Base-by-base conservation (phyloP, 2,888 invertebrate species). In the Cephus sareptanus region DNA sequence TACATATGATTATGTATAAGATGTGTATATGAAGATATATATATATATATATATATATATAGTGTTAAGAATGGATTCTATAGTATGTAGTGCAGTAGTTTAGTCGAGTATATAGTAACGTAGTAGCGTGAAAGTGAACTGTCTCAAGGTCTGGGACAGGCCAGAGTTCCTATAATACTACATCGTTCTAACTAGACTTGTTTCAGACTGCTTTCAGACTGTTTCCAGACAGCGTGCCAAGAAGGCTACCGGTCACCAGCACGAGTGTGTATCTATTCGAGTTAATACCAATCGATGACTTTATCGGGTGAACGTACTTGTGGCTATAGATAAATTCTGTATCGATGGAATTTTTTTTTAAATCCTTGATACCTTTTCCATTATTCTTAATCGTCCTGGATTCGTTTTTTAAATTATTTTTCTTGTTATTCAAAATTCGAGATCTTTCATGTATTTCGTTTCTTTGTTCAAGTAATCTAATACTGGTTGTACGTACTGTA, bases 101-200 rank as follows among this genome's bases (percentile, higher is more conserved):
- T 56, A 56, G 56, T 23, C 9, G 56, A 56, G 15, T 56, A 56
- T 56, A 56, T 56, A 56, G 9, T 23, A 56, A 56, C 56, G 23
- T 74, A 56, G 34, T 71, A 74, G 80, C 78, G 80, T 79, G 83
- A 82, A 82, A 81, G 83, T 79, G 40, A 83, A 83, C 79, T 83
- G 83, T 82, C 83, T 83, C 83, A 82, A 83, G 83, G 82, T 83
- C 82, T 78, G 56, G 78, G 78, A 78, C 73, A 79, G 68, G 73
- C 75, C 75, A 75, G 23, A 15, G 40, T 40, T 40, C 15, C 56
- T 56, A 23, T 56, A 56, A 56, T 23, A 23, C 56, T 56, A 9
- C 23, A 56, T 56, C 56, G 56, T 23, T 15, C 56, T 56, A 56
- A 23, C 56, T 56, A 56, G 56, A 56, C 56, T 56, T 56, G 56